Percentiles rank a stretch among this genome's conserved stretches.
phyloP scores from a whole-genome alignment of 1,140 invertebrate genomes.

The Bombus pyrosoma region DNA sequence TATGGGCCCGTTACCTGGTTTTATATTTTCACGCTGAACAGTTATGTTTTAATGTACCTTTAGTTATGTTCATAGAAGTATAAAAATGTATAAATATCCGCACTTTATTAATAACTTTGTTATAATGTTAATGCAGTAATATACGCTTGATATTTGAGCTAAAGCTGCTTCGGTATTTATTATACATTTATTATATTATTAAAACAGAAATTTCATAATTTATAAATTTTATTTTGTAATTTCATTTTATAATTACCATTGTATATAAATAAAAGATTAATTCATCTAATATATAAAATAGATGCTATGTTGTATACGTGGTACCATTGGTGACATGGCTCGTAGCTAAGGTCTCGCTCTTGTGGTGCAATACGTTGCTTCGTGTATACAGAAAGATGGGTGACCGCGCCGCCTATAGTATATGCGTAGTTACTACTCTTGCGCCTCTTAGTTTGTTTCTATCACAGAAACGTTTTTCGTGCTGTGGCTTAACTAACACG shows the following conservation, averaged over 20 bases:
- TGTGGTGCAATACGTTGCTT: neutral
- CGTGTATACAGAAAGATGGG: slow-evolving; percentile 25
- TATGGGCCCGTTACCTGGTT: neutral
- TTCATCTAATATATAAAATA: accelerated
- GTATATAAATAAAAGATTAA: neutral
- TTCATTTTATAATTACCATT: neutral
- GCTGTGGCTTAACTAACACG: no score
- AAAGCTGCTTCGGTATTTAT: neutral
- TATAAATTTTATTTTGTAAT: no score
- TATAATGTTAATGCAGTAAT: neutral
- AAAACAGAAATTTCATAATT: no score
- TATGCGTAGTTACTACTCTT: neutral
- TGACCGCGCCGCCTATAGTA: slow-evolving; percentile 13
- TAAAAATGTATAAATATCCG: no score
- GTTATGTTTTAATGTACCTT: neutral
- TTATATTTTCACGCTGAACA: neutral
- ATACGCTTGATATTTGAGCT: neutral
- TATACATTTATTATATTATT: no score
- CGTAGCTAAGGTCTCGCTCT: accelerated
- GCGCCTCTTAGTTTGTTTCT: neutral
- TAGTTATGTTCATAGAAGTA: no score
- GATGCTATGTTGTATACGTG: accelerated
- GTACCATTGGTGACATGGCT: accelerated
- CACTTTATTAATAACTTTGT: neutral
- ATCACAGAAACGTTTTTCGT: neutral